These are phyloP conservation scores for Norana najaformis DNA, from an alignment of 2,888 invertebrate species.

Conservation along the genomic window DNA sequence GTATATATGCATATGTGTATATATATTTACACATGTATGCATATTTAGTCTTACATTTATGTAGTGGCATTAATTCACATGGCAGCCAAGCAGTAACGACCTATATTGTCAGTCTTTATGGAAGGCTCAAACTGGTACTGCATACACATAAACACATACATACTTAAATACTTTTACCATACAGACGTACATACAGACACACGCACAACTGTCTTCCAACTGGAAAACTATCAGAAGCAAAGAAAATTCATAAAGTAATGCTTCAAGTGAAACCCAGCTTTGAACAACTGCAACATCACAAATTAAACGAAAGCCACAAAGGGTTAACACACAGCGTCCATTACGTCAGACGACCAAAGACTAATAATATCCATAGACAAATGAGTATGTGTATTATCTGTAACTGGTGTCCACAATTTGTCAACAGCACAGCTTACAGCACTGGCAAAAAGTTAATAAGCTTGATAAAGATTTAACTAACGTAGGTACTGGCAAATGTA, in stretches of 20 bases:
- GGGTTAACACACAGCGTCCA: not conserved
- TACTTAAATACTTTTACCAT: too few relatives aligned
- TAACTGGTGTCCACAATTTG: not conserved
- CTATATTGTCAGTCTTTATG: too few relatives aligned
- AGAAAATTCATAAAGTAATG: not conserved
- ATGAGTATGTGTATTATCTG: not conserved
- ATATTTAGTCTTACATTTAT: too few relatives aligned
- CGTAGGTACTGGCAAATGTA: too few relatives aligned
- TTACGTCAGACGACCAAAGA: not conserved
- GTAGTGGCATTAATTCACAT: too few relatives aligned
- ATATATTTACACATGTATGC: too few relatives aligned
- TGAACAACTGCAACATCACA: not conserved
- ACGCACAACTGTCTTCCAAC: not conserved
- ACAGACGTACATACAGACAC: not conserved
- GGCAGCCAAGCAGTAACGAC: too few relatives aligned
- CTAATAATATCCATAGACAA: not conserved
- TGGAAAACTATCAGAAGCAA: not conserved
- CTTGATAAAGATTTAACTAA: too few relatives aligned
- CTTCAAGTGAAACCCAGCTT: not conserved
- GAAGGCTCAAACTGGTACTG: too few relatives aligned
- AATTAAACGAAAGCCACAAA: too few relatives aligned
- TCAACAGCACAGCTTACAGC: not conserved
- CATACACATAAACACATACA: not conserved
- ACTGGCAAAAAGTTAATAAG: too few relatives aligned
- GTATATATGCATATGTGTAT: too few relatives aligned